Evolutionary conservation across 2,888 invertebrate genomes (phyloP).

Genomic region (Aromia moschata): DNA sequence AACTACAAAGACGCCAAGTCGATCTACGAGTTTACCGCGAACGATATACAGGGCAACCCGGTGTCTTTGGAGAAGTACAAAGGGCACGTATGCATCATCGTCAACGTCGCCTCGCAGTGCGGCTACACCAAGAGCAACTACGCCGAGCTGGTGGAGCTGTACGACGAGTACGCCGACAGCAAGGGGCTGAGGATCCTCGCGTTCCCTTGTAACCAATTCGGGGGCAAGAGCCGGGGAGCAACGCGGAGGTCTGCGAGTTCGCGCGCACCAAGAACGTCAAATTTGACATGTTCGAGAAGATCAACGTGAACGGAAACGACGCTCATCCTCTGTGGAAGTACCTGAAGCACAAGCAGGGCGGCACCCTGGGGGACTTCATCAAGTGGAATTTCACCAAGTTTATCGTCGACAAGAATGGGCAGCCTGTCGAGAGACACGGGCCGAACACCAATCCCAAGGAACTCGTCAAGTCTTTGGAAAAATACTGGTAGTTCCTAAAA

Average conservation of each 20-base stretch:
- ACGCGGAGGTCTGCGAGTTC: conserved; percentile 72
- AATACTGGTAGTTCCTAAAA: conserved; percentile 60
- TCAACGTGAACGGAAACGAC: conserved; percentile 74
- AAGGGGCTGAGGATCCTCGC: conserved; percentile 77
- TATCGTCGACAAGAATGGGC: conserved; percentile 76
- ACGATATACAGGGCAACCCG: conserved; percentile 83
- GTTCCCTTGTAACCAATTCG: conserved; percentile 91
- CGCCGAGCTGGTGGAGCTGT: conserved; percentile 80
- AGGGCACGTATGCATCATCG: conserved; percentile 83
- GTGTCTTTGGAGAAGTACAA: conserved; percentile 81
- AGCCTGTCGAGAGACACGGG: conserved; percentile 72
- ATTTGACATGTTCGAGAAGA: conserved; percentile 77
- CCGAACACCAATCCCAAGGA: conserved; percentile 63
- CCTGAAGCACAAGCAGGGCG: conserved; percentile 69
- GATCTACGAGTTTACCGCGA: conserved; percentile 83
- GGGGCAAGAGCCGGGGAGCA: conserved; percentile 74
- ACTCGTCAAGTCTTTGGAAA: conserved; percentile 52
- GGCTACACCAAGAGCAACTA: conserved; percentile 86
- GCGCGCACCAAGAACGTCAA: conserved; percentile 70
- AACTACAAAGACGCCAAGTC: conserved; percentile 75
- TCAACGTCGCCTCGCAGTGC: conserved; percentile 90
- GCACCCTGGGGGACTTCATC: conserved; percentile 71
- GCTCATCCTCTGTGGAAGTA: conserved; percentile 72
- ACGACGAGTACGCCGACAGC: conserved; percentile 76
- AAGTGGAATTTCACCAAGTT: conserved; percentile 94